phyloP scores from a whole-genome alignment of 2,888 invertebrate species.

The Drosophila aldrichi region DNA sequence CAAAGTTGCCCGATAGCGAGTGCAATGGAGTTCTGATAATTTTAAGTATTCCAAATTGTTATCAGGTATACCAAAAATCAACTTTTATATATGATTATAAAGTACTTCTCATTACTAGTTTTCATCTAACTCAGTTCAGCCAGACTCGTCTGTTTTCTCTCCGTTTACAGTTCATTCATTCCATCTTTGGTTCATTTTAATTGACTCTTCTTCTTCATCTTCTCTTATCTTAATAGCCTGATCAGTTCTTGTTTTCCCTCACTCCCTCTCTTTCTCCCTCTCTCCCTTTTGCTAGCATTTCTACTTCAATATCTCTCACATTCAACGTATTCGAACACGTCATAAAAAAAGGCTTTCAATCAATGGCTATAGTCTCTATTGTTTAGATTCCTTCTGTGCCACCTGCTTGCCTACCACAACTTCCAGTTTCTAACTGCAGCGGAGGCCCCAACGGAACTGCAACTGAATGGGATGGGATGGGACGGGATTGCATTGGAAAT shows the following conservation, averaged over 20 bases:
- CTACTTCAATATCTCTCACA: background rate
- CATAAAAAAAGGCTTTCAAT: constrained; percentile 31
- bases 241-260: background rate
- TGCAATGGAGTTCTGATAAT: background rate
- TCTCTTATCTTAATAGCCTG: background rate
- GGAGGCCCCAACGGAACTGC: background rate
- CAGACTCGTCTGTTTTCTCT: background rate
- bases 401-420: background rate
- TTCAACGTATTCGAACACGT: background rate
- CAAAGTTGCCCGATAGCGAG: background rate
- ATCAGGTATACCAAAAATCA: too few relatives aligned
- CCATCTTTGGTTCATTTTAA: background rate
- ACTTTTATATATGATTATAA: background rate
- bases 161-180: too few relatives aligned
- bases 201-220: background rate
- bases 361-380: constrained; percentile 8
- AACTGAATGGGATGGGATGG: background rate
- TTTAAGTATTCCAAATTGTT: background rate
- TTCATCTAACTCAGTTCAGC: background rate
- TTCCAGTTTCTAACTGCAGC: constrained; percentile 1
- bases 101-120: background rate
- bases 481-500: constrained; percentile 35
- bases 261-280: background rate
- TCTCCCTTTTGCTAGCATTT: background rate
- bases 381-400: background rate